Conservation (phyloP, 2,113 vertebrate genomes). For the Antechinus stuartii region DNA sequence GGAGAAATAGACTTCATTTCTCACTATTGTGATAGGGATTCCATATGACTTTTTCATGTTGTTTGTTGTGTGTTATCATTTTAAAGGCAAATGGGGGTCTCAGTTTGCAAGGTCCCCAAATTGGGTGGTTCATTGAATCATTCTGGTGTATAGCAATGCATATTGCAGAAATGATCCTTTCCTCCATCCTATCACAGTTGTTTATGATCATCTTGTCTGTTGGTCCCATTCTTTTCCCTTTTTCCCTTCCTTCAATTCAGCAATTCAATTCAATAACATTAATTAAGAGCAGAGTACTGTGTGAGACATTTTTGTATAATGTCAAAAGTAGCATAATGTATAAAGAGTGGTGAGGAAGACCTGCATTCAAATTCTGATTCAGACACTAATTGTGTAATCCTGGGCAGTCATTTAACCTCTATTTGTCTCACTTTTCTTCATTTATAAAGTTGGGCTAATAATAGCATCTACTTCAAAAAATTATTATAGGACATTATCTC, state of each 20-base stretch:
- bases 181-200: not conserved
- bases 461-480: not conserved
- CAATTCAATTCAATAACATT: not conserved
- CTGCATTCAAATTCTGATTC: not conserved
- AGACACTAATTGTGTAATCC: not conserved
- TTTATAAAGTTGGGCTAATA: not conserved
- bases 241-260: not conserved
- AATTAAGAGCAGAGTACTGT: not conserved
- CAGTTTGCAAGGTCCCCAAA: not conserved
- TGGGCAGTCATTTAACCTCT: not conserved
- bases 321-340: not conserved
- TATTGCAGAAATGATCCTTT: not conserved
- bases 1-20: not conserved
- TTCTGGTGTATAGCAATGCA: not conserved
- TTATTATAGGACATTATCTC: not conserved
- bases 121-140: not conserved
- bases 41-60: not conserved
- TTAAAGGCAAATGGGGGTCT: not conserved
- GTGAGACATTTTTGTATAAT: not conserved
- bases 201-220: not conserved
- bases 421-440: not conserved
- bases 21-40: not conserved
- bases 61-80: not conserved
- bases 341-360: not conserved
- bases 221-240: not conserved